Evolutionary conservation across 1,140 invertebrate species (phyloP), one percentile per base, ranked within the genome.

Genomic region (Thaumatotibia leucotreta): DNA sequence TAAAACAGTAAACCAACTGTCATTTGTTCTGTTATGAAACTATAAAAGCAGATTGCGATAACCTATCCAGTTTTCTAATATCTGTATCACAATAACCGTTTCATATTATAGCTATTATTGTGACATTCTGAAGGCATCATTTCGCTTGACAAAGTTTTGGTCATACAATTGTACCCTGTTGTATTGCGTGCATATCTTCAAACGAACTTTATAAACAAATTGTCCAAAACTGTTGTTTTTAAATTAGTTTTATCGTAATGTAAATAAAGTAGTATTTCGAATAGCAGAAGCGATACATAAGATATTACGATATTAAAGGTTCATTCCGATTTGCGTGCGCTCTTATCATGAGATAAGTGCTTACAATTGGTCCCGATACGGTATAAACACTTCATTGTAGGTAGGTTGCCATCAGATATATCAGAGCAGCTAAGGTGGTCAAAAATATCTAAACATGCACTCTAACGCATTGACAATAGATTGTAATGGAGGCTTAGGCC

Each of bases 331-430:
- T 22, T 52, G 50, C 23, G 50, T 45, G 39, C 33, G 10, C 33
- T 39, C 10, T 52, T 52, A 27, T 52, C 22, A 52, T 24, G 52
- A 58, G 52, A 58, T 58, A 58, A 58, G 52, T 58, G 24, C 11
- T 58, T 11, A 29, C 52, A 58, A 58, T 58, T 58, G 52, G 52
- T 6, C 14, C 24, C n/a, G 52, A 31, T 58, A 58, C 14, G 52
- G 23, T 4, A 58, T 58, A 58, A 14, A 23, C 23, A 58, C 24
- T 14, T 58, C 52, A 58, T 27, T 45, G 5, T n/a, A n/a, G n/a
- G n/a, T n/a, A n/a, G n/a, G n/a, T n/a, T n/a, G n/a, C n/a, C n/a
- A n/a, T n/a, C n/a, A n/a, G n/a, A n/a, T n/a, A n/a, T n/a, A n/a
- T n/a, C n/a, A n/a, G n/a, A n/a, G n/a, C n/a, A n/a, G n/a, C n/a